Percentiles rank a stretch among this genome's conserved stretches.
Evolutionary conservation across 2,113 vertebrate species (phyloP).

Genomic region (Choloepus hoffmanni): DNA sequence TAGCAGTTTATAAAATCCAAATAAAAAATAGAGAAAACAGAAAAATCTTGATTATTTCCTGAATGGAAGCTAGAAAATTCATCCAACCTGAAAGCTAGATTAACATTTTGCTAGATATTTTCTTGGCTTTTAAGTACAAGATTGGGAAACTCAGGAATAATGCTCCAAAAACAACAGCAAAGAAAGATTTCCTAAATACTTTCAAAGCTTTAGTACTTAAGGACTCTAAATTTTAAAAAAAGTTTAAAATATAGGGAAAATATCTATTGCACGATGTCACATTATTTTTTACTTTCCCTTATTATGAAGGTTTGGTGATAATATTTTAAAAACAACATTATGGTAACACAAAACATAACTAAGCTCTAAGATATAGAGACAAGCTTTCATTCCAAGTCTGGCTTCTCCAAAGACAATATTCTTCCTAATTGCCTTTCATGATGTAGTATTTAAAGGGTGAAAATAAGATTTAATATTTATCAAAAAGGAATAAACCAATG

Average conservation of each 20-base stretch:
- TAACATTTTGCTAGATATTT: conserved; percentile 33
- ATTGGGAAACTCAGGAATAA: background rate
- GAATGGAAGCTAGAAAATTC: conserved; percentile 40
- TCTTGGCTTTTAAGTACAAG: conserved; percentile 8
- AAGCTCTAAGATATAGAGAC: background rate
- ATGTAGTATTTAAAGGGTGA: conserved; percentile 18
- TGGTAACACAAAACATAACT: background rate
- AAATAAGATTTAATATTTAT: conserved; percentile 31
- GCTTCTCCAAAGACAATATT: background rate
- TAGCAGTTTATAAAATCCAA: background rate
- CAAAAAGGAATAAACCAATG: background rate
- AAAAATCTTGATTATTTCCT: background rate
- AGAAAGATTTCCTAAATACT: conserved; percentile 5
- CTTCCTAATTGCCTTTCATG: background rate
- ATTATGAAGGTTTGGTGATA: background rate
- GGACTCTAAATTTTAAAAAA: background rate
- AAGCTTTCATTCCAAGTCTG: background rate
- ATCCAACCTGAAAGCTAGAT: background rate
- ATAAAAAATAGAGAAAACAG: background rate
- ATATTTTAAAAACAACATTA: conserved; percentile 13
- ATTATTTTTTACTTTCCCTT: conserved; percentile 19
- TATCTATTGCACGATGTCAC: background rate
- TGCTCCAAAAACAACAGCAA: conserved; percentile 6
- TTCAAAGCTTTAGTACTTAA: background rate
- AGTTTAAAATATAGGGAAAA: conserved; percentile 13